Base-by-base conservation (phyloP, 2,797 vertebrate genomes). In the Cyclura pinguis region DNA sequence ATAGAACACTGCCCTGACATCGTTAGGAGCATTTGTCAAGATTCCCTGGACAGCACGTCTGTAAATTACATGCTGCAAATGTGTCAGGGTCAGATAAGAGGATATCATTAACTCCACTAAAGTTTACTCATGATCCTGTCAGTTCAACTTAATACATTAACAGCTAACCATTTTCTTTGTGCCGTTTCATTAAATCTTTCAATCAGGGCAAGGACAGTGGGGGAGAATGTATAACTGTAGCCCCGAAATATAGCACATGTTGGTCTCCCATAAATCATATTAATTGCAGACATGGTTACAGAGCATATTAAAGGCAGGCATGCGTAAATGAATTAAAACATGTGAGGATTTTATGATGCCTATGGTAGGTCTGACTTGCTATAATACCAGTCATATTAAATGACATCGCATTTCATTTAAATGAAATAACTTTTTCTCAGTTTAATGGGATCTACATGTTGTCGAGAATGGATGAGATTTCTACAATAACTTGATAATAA, bases 51-150 rank as follows among this genome's bases (percentile, higher is more conserved):
- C 97, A 98, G 97, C 97, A 96, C 97, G 97, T 97, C 97, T 98
- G 97, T 98, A 98, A 98, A 98, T 98, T 98, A 98, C 97, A 98
- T 97, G 97, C 97, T 96, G 97, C 96, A 98, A 98, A 98, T 97
- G 97, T 98, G 97, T 98, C 97, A 97, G 97, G 97, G 97, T 98
- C 97, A 97, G 97, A 98, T 98, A 98, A 97, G 97, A 97, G 97
- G 96, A 97, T 97, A 97, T 97, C 97, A 97, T 97, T 97, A 97
- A 97, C 97, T 97, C 92, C n/a, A 88, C 94, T 95, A 96, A 97
- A 97, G 97, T 97, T 97, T 97, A 96, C 96, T 96, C 95, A 83
- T 95, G 95, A 95, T 97, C 95, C 95, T 95, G 93, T 96, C 96
- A 94, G 94, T 95, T 96, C 95, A 88, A 95, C 95, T 96, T 96